These are phyloP conservation scores for Lepidurus apus DNA, from an alignment of 1,140 invertebrate genomes.

Conservation along the genomic window DNA sequence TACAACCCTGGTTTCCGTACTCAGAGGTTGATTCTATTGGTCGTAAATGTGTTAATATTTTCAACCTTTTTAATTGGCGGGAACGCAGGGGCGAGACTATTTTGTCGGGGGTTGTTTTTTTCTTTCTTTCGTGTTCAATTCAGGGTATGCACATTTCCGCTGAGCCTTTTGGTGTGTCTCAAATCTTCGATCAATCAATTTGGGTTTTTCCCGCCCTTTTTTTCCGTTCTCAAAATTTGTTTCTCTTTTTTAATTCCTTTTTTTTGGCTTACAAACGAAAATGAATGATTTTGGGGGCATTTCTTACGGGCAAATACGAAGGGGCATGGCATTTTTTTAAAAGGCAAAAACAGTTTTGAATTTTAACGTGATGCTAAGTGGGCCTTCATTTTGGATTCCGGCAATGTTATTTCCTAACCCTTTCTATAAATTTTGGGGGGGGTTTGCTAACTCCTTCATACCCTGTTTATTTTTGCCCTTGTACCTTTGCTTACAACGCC, in stretches of 20 bases:
- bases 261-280: not conserved
- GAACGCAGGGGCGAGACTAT: not conserved
- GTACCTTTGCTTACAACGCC: not conserved
- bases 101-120: not conserved
- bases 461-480: not conserved
- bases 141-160: constrained; percentile 20
- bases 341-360: not conserved
- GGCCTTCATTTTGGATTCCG: constrained; percentile 18
- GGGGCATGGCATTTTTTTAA: not conserved
- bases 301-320: no score
- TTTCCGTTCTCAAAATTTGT: not conserved
- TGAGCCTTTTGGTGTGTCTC: constrained; percentile 14
- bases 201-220: not conserved
- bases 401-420: not conserved
- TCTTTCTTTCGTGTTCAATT: constrained; percentile 15
- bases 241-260: not conserved
- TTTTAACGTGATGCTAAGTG: constrained; percentile 14
- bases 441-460: not conserved
- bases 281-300: no score
- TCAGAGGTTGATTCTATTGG: not conserved
- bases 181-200: not conserved
- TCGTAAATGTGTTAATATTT: not conserved
- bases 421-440: not conserved
- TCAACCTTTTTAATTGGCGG: not conserved
- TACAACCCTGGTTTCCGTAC: not conserved